phyloP scores from a whole-genome alignment of 2,888 invertebrate genomes.

The Netelia virgata region DNA sequence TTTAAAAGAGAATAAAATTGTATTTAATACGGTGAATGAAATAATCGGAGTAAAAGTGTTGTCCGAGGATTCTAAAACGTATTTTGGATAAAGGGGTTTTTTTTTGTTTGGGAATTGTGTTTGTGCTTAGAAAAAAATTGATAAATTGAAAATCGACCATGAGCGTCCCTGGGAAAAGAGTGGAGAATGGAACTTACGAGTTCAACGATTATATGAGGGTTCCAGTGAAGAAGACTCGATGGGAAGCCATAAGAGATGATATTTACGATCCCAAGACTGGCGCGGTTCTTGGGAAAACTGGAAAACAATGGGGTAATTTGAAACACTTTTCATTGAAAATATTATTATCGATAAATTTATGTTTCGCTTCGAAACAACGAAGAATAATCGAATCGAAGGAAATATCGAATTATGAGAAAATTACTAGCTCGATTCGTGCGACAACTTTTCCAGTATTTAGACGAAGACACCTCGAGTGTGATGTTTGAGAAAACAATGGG shows the following conservation, averaged over 20 bases:
- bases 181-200: slow-evolving; percentile 74
- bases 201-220: slow-evolving; percentile 76
- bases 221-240: slow-evolving; percentile 76
- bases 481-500: slow-evolving; percentile 87
- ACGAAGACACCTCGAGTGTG: background rate
- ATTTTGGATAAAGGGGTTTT: background rate
- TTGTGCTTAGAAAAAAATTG: background rate
- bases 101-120: background rate
- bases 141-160: slow-evolving; percentile 62
- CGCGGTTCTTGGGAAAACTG: slow-evolving; percentile 88
- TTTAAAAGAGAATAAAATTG: no score
- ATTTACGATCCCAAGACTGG: slow-evolving; percentile 87
- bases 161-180: slow-evolving; percentile 74
- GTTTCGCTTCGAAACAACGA: background rate
- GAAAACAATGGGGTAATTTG: slow-evolving; percentile 89
- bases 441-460: no score
- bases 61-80: background rate
- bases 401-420: background rate
- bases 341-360: slow-evolving; percentile 37
- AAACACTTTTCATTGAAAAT: background rate
- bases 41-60: no score
- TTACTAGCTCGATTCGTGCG: no score
- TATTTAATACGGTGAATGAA: no score
- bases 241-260: slow-evolving; percentile 78
- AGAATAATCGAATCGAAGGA: no score